A percentile compares a stretch with the other conserved stretches of the same genome.
phyloP scores from a whole-genome alignment of 1,140 invertebrate genomes.

The Pararge aegeria region DNA sequence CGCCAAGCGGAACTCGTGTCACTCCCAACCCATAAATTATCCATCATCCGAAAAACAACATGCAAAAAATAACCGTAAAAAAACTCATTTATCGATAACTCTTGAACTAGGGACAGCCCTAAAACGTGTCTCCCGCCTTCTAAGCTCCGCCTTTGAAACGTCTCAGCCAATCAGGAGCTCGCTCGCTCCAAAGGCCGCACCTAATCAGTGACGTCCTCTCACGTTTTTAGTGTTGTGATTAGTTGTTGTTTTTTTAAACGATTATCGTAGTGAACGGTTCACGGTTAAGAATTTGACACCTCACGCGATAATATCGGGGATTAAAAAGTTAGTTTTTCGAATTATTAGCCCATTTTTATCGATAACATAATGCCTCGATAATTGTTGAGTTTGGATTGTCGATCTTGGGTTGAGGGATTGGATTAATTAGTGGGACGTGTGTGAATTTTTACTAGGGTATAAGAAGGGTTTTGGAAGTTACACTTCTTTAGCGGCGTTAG shows the following conservation, averaged over 20 bases:
- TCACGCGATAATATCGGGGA: conserved; percentile 52
- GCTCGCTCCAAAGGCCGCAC: conserved; percentile 37
- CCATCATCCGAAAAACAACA: conserved; percentile 54
- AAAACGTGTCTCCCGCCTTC: conserved; percentile 40
- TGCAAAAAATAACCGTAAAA: conserved; percentile 54
- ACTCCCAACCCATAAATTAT: conserved; percentile 70
- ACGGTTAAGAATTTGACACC: conserved; percentile 58
- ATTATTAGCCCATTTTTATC: conserved; percentile 19
- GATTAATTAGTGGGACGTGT: conserved; percentile 21
- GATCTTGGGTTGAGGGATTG: not conserved
- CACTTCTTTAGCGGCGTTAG: no score
- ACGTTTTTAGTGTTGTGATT: conserved; percentile 71
- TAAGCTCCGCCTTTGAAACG: conserved; percentile 47
- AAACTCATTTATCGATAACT: conserved; percentile 67
- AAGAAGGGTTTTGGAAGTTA: no score
- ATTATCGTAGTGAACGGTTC: conserved; percentile 46
- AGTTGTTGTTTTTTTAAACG: conserved; percentile 59
- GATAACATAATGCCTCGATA: conserved; percentile 26
- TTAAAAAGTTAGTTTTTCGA: conserved; percentile 13
- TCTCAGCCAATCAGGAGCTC: conserved; percentile 50
- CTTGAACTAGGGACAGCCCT: conserved; percentile 49
- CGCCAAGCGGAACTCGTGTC: conserved; percentile 53
- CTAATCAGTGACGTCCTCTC: conserved; percentile 43
- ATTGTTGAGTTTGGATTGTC: not conserved
- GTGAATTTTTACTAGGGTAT: no score